phyloP scores from a whole-genome alignment of 2,113 vertebrate genomes.

The Vulpes lagopus region DNA sequence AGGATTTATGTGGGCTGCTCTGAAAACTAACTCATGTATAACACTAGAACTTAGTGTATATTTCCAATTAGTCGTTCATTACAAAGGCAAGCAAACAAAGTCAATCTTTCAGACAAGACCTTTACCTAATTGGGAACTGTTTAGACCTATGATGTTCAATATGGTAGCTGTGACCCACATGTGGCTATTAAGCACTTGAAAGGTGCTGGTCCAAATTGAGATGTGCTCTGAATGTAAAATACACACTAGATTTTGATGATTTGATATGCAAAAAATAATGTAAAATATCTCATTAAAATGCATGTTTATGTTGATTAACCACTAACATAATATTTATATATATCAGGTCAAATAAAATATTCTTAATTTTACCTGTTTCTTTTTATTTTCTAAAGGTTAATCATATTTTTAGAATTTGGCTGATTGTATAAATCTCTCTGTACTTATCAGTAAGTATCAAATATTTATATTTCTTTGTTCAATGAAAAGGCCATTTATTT shows the following conservation, averaged over 20 bases:
- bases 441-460: not conserved
- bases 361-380: not conserved
- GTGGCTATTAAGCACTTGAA: not conserved
- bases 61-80: not conserved
- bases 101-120: not conserved
- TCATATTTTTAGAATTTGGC: not conserved
- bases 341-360: not conserved
- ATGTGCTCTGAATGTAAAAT: not conserved
- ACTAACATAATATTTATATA: not conserved
- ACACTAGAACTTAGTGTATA: not conserved
- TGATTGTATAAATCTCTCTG: not conserved
- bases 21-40: not conserved
- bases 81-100: not conserved
- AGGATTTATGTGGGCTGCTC: not conserved
- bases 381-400: not conserved
- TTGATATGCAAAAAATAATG: not conserved
- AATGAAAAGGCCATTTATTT: not conserved
- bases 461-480: not conserved
- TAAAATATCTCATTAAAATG: not conserved
- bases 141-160: accelerated
- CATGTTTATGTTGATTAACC: not conserved
- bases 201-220: not conserved
- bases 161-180: not conserved
- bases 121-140: not conserved
- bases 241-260: not conserved